Evolutionary conservation across 30 jellyfish, hydroid and myxozoan genomes (phyloP), one percentile per base, ranked within the genome.

Genomic region (Turritopsis dohrnii): DNA sequence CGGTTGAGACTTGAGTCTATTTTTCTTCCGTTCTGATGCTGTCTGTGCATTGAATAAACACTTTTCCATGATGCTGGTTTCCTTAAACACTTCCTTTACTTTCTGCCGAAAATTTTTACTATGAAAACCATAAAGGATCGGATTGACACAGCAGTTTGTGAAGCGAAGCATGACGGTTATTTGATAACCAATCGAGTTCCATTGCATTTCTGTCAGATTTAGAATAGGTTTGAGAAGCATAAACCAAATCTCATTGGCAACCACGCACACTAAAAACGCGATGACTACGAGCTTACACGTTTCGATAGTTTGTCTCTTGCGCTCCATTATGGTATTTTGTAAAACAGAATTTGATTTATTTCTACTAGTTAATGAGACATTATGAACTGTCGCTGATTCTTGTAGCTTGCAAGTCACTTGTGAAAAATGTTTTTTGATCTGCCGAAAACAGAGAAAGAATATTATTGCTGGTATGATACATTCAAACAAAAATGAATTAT

Each of bases 201-300:
- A 93, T 31, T 41, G 41, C 24, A 65, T 1, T 72, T 79, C 89
- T 22, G 65, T 80, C 17, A 60, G 25, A n/a, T 71, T 53, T 21
- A 52, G 16, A 18, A 79, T 82, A 53, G 65, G 88, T 74, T 86
- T 88, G 71, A 76, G 84, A 75, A 93, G 54, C 52, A 84, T 71
- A 83, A 84, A 93, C 85, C 83, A 54, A 23, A 93, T 79, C 21
- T 85, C 81, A 76, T 93, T 88, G 52, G 95, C 95, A 9, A 92
- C 92, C 88, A 94, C 88, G 29, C 96, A 88, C 26, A 88, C 90
- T 25, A 93, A 88, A 82, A 88, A 93, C 22, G 95, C 96, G 26
- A 88, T 18, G 0, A 88, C 76, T 0, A 74, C 89, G 21, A 83
- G 41, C 22, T 79, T 65, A 13, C 88, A 81, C 9, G 90, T 93